Conservation (phyloP, 2,113 vertebrate species). For the Scytalopus superciliaris region DNA sequence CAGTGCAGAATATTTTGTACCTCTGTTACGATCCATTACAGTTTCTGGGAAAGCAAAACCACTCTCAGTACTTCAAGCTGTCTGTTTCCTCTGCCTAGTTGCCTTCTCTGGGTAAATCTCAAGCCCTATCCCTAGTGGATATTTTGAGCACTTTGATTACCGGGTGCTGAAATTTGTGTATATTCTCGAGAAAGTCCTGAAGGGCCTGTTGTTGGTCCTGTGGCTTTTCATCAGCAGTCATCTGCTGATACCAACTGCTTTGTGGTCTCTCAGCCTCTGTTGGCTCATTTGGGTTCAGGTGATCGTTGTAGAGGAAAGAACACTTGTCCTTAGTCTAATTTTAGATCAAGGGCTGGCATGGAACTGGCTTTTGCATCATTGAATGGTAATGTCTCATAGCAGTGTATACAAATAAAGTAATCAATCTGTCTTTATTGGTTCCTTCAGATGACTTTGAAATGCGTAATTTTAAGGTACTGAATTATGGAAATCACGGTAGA, state of each 20-base stretch:
- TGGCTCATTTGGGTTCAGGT: neutral
- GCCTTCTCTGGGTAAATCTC: neutral
- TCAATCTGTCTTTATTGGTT: constrained; percentile 40
- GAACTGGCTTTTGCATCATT: constrained; percentile 7
- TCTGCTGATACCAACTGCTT: neutral
- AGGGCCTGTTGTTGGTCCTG: neutral
- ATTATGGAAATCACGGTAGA: constrained; percentile 7
- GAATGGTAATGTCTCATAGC: neutral
- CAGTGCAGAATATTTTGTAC: neutral
- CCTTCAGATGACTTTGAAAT: constrained; percentile 32
- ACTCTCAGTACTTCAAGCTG: neutral
- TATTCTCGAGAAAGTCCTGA: neutral
- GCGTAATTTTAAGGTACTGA: neutral
- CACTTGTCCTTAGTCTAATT: constrained; percentile 47
- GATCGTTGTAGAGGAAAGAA: constrained; percentile 23
- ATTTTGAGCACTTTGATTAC: neutral
- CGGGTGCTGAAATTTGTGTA: neutral
- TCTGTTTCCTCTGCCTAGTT: neutral
- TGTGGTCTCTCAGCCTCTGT: neutral
- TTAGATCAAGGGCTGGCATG: constrained; percentile 52
- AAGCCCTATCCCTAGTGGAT: neutral
- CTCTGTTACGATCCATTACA: fast-evolving
- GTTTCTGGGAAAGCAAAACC: neutral
- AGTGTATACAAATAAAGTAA: constrained; percentile 16
- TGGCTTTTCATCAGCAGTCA: neutral